Conservation (phyloP, 2,797 vertebrate species). For the Anniella stebbinsi region DNA sequence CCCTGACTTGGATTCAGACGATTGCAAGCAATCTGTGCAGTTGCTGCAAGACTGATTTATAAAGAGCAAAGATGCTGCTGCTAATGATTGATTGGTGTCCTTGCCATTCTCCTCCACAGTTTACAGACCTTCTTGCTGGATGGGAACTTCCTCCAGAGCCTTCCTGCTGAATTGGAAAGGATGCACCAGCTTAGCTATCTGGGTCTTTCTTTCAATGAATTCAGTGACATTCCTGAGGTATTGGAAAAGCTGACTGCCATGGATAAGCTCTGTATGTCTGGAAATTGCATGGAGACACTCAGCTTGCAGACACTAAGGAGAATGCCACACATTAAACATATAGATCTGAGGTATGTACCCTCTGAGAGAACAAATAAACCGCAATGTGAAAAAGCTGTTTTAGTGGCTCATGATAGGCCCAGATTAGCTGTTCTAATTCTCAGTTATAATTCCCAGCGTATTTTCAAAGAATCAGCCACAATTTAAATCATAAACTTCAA, state of each 20-base stretch:
- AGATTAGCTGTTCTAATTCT: neutral
- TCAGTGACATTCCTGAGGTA: constrained; percentile 89
- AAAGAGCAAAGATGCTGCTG: constrained; percentile 20
- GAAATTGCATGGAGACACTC: constrained; percentile 89
- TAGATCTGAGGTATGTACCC: constrained; percentile 89
- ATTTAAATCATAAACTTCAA: neutral
- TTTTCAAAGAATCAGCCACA: neutral
- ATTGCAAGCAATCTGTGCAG: constrained; percentile 5
- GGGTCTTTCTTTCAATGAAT: constrained; percentile 96
- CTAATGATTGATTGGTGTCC: constrained; percentile 40
- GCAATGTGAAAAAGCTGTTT: constrained; percentile 33
- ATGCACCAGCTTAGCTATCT: constrained; percentile 91
- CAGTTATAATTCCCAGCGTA: neutral
- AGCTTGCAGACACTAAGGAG: constrained; percentile 85
- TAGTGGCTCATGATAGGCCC: constrained; percentile 6
- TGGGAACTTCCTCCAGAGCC: constrained; percentile 92
- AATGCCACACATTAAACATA: constrained; percentile 91
- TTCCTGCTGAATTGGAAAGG: constrained; percentile 90
- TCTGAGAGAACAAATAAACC: neutral
- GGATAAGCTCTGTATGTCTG: constrained; percentile 97
- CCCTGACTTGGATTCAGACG: neutral
- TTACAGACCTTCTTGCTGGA: constrained; percentile 96
- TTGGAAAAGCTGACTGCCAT: constrained; percentile 89
- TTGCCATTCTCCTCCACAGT: constrained; percentile 75
- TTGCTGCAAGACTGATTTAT: constrained; percentile 22